Evolutionary conservation across 2,888 invertebrate species (phyloP).

Genomic region (Branchinecta sandiegonensis): DNA sequence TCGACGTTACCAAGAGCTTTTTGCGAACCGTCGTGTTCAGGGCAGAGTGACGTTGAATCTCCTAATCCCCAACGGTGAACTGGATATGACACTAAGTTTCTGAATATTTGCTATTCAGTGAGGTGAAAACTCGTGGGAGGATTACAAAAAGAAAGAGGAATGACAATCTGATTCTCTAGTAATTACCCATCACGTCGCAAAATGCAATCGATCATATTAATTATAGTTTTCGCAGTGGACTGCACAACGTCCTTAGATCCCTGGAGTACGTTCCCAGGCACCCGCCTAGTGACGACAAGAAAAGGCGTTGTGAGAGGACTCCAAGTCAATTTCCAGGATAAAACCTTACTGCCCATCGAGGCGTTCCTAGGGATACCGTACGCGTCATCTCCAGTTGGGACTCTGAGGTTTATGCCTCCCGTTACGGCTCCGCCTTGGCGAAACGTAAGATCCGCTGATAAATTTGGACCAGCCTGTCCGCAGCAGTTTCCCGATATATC

Average conservation of each 20-base stretch:
- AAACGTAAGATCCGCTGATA: slow-evolving; percentile 71
- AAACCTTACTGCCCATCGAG: slow-evolving; percentile 73
- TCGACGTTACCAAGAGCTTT: too few relatives aligned
- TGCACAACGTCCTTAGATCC: not conserved
- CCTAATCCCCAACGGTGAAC: too few relatives aligned
- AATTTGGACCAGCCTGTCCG: slow-evolving; percentile 79
- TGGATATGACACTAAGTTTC: too few relatives aligned
- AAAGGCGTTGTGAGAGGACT: slow-evolving; percentile 23
- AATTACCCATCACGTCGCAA: too few relatives aligned
- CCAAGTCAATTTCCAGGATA: slow-evolving; percentile 52
- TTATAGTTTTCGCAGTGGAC: too few relatives aligned
- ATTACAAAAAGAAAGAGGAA: too few relatives aligned
- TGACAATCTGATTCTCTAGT: too few relatives aligned
- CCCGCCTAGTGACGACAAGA: slow-evolving; percentile 21
- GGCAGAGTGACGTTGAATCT: too few relatives aligned
- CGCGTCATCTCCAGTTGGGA: slow-evolving; percentile 77
- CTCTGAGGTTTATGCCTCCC: slow-evolving; percentile 87
- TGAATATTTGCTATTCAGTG: too few relatives aligned
- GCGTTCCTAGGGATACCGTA: slow-evolving; percentile 87
- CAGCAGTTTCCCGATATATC: slow-evolving; percentile 63
- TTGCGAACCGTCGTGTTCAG: too few relatives aligned
- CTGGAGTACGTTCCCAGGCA: slow-evolving; percentile 17
- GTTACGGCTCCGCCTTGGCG: slow-evolving; percentile 84
- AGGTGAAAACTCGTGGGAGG: too few relatives aligned
- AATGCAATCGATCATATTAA: too few relatives aligned